Base-by-base conservation (phyloP, 2,113 vertebrate genomes). In the Percopsis transmontana region DNA sequence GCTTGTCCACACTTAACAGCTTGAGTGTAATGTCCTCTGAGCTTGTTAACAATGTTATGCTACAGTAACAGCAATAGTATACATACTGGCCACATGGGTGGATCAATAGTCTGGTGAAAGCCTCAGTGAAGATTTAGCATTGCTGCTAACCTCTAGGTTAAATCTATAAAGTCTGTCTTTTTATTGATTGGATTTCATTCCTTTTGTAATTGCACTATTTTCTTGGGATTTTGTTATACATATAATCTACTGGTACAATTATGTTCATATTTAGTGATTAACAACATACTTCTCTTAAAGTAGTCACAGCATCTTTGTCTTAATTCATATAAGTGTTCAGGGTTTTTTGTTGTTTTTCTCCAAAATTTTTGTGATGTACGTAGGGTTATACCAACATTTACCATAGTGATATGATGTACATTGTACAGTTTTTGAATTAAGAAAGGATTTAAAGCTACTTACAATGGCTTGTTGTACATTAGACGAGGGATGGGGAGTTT, bases 321-420 rank as follows among this genome's bases (percentile, higher is more conserved):
- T 54, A 9, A 69, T 62, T 19, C 63, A 77, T 54, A 59, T 51
- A 66, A 72, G 68, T 80, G 33, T 18, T 45, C 24, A 58, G n/a
- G n/a, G n/a, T n/a, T n/a, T n/a, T n/a, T n/a, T n/a, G n/a, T n/a
- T n/a, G n/a, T n/a, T n/a, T n/a, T 33, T 33, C 7, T 7, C 27
- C 27, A 33, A 33, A 33, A 0, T 3, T 33, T 33, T 33, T 33
- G 27, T 33, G 27, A 33, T 33, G 27, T 33, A 7, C 27, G 27
- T 33, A 33, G 7, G n/a, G n/a, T n/a, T 33, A 7, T 33, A 33
- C 27, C 27, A 33, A 33, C 27, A 33, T 33, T 33, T 33, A 33
- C 27, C 27, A 33, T 33, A 33, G 27, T 33, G 27, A 33, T 5
- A 33, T 33, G 27, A 33, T 5, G 7, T n/a, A n/a, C 27, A 33